These are phyloP conservation scores for Rhynchopsitta pachyrhyncha DNA, from an alignment of 2,113 vertebrate genomes.

Conservation along the genomic window DNA sequence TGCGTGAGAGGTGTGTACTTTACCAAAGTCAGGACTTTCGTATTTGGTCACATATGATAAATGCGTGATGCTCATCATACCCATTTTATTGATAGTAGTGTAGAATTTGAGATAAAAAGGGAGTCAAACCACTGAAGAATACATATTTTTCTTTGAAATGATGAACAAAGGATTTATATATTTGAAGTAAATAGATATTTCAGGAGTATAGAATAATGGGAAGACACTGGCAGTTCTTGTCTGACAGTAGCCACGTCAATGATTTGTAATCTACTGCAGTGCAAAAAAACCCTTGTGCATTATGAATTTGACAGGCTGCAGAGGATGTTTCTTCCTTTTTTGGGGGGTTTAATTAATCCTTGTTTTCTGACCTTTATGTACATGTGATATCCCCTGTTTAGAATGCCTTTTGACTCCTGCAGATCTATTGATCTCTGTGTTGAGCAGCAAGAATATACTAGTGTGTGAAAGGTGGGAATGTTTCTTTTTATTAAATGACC, in stretches of 20 bases:
- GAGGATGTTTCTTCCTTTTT: background rate
- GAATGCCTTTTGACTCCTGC: background rate
- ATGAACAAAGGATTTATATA: background rate
- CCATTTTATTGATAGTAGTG: background rate
- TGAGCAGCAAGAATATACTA: background rate
- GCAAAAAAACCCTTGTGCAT: background rate
- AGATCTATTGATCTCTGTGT: background rate
- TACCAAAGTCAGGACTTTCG: background rate
- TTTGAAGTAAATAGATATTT: background rate
- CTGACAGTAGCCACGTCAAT: background rate
- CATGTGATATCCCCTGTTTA: background rate
- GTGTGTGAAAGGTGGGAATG: background rate
- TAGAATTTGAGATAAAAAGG: background rate
- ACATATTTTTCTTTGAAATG: background rate
- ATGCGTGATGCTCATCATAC: background rate
- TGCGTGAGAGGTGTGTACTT: background rate
- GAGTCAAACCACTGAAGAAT: background rate
- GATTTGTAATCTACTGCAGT: background rate
- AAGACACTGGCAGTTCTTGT: background rate
- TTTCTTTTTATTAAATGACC: background rate
- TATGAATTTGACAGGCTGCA: background rate
- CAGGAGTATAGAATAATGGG: background rate
- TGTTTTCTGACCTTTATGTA: background rate
- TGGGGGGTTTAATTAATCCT: background rate
- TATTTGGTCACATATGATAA: background rate